Conservation (phyloP, 2,888 invertebrate species). For the Sphecodes monilicornis region DNA sequence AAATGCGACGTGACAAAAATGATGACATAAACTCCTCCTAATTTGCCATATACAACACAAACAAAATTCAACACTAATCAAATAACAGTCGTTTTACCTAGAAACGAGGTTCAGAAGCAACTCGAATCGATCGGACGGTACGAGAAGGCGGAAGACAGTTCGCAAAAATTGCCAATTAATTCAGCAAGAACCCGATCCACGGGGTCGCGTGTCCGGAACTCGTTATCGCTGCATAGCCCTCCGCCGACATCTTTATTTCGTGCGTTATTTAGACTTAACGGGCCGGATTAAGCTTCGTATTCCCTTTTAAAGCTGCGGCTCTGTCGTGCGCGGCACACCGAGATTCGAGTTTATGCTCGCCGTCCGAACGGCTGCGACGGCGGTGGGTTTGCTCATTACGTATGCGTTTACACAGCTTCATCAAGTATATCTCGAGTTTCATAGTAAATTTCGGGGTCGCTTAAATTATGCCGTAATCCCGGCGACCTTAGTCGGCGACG, state of each 20-base stretch:
- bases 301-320: conserved; percentile 47
- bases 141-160: neutral
- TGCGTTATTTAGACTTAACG: conserved; percentile 37
- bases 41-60: neutral
- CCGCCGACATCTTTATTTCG: conserved; percentile 46
- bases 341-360: conserved; percentile 47
- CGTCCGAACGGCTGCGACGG: neutral
- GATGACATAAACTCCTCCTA: neutral
- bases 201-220: neutral
- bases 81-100: neutral
- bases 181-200: neutral
- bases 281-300: conserved; percentile 36
- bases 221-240: neutral
- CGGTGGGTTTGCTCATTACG: conserved; percentile 46
- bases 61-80: neutral
- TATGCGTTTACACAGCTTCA: conserved; percentile 49
- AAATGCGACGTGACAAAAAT: neutral
- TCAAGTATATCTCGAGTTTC: conserved; percentile 47
- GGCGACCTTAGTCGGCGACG: conserved; percentile 9
- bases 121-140: neutral
- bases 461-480: conserved; percentile 34
- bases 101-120: neutral
- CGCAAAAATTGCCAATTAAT: neutral
- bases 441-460: conserved; percentile 39
- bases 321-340: conserved; percentile 10